Percentiles rank a stretch among this genome's conserved stretches.
Conservation (phyloP, 2,113 vertebrate genomes). For the Amazona guildingii region DNA sequence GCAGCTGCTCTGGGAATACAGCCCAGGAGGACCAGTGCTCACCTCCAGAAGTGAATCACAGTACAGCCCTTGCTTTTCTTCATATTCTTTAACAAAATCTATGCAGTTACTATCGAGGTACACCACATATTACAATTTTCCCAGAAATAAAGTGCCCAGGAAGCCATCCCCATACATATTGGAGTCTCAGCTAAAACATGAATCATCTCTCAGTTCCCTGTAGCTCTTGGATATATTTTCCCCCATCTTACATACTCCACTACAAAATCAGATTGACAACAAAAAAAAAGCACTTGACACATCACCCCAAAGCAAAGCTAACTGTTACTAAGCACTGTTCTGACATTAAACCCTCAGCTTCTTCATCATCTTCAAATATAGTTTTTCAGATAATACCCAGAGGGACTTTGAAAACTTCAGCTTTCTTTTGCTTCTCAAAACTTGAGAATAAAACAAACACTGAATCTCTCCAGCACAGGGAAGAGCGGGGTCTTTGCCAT, state of each 20-base stretch:
- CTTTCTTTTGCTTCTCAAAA: background rate
- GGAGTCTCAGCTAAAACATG: slow-evolving; percentile 39
- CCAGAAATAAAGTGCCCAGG: slow-evolving; percentile 26
- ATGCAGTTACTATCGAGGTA: background rate
- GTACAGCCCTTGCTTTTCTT: background rate
- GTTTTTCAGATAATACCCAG: background rate
- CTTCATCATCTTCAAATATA: background rate
- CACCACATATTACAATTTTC: background rate
- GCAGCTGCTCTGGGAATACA: background rate
- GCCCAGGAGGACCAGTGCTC: background rate
- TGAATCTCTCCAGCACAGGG: background rate
- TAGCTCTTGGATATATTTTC: background rate
- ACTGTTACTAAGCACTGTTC: background rate
- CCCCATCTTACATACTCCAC: background rate
- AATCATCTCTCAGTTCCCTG: slow-evolving; percentile 47
- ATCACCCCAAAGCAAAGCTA: background rate
- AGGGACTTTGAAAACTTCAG: background rate
- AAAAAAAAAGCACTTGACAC: background rate
- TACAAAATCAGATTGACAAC: slow-evolving; percentile 30
- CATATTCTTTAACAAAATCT: background rate
- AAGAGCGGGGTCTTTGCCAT: accelerated
- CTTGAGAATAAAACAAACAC: background rate
- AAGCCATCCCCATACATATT: background rate
- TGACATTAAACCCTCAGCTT: background rate
- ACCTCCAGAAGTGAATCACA: background rate